A percentile compares a stretch with the other conserved stretches of the same genome.
Conservation (phyloP, 2,888 invertebrate genomes). For the Rhagonycha fulva region DNA sequence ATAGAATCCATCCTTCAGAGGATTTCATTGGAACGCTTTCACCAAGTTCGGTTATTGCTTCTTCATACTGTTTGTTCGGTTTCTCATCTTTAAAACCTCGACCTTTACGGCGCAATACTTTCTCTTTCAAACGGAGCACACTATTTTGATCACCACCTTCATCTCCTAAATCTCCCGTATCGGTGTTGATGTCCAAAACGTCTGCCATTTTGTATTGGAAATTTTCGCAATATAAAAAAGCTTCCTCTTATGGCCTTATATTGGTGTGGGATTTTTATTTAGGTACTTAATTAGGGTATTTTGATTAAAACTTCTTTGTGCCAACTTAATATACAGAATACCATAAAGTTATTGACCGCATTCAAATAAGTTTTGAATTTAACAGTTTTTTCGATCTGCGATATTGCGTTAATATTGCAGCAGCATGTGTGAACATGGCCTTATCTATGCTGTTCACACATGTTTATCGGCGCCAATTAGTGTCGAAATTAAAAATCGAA, state of each 20-base stretch:
- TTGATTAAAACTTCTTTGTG: background rate
- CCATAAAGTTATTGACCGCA: no score
- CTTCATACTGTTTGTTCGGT: slow-evolving; percentile 53
- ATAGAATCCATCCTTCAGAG: slow-evolving; percentile 99
- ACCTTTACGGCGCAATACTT: slow-evolving; percentile 92
- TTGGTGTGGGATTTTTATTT: background rate
- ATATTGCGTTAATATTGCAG: no score
- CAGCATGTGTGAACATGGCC: background rate
- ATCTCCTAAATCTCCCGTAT: slow-evolving; percentile 92
- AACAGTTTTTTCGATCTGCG: no score
- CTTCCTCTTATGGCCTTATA: no score
- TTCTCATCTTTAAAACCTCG: slow-evolving; percentile 82
- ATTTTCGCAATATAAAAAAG: background rate
- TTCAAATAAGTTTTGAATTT: no score
- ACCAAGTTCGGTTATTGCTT: slow-evolving; percentile 58
- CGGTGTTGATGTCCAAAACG: slow-evolving; percentile 86
- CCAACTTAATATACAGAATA: no score
- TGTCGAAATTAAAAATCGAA: background rate
- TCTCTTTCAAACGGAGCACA: slow-evolving; percentile 71
- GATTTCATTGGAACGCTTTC: slow-evolving; percentile 59
- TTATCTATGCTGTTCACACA: background rate
- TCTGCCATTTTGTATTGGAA: slow-evolving; percentile 73
- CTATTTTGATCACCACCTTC: slow-evolving; percentile 82
- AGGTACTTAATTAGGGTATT: background rate
- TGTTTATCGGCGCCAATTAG: background rate